phyloP scores from a whole-genome alignment of 2,888 invertebrate species.

The Sarcophaga subvicina region DNA sequence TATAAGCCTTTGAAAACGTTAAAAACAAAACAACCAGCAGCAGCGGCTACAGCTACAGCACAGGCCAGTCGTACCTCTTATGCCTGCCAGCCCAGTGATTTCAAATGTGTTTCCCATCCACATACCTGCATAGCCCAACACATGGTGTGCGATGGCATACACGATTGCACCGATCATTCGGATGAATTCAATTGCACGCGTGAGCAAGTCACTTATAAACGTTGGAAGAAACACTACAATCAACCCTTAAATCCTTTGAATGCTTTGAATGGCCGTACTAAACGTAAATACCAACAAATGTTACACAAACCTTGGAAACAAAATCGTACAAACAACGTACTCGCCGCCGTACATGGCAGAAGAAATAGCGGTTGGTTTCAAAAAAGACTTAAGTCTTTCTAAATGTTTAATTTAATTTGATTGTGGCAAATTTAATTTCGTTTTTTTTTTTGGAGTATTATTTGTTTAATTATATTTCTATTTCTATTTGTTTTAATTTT shows the following conservation, averaged over 20 bases:
- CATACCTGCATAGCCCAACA: conserved; percentile 79
- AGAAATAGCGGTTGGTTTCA: conserved; percentile 80
- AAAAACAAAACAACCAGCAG: conserved; percentile 69
- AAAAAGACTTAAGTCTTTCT: conserved; percentile 63
- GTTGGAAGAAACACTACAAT: conserved; percentile 78
- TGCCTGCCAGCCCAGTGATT: conserved; percentile 79
- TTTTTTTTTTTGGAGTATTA: conserved; percentile 54
- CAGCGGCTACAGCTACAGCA: conserved; percentile 67
- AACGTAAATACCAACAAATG: conserved; percentile 54
- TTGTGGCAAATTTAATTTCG: conserved; percentile 48
- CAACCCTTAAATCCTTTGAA: conserved; percentile 49
- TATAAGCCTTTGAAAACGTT: conserved; percentile 75
- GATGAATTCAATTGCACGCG: conserved; percentile 85
- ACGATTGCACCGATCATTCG: conserved; percentile 84
- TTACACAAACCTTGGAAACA: neutral
- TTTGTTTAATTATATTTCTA: conserved; percentile 35
- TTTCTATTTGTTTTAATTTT: conserved; percentile 41
- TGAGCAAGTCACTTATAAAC: conserved; percentile 73
- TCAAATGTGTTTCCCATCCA: conserved; percentile 81
- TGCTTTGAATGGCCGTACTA: conserved; percentile 47
- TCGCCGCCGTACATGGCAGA: neutral
- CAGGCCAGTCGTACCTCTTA: conserved; percentile 71
- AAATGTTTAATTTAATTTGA: conserved; percentile 27
- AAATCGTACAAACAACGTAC: too few species aligned
- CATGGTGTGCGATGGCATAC: conserved; percentile 83